phyloP scores from a whole-genome alignment of 2,113 vertebrate genomes.

The Muntiacus reevesi region DNA sequence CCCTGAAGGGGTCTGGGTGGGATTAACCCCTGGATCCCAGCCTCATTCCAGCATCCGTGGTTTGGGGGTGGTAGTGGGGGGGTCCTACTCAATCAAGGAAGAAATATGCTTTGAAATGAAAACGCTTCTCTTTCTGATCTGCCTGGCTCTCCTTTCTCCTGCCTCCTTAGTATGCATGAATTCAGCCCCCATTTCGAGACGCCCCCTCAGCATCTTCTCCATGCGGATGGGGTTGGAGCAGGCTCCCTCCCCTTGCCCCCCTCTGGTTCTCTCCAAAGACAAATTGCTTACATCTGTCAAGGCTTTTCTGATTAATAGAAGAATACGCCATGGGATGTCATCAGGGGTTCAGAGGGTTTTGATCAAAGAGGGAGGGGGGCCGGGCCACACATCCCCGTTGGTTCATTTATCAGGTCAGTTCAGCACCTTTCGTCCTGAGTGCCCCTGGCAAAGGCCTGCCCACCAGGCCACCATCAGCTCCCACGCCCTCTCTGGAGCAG shows the following conservation, averaged over 20 bases:
- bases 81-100: conserved; percentile 63
- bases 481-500: rapidly evolving
- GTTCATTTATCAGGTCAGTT: conserved; percentile 58
- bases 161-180: conserved; percentile 74
- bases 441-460: neutral
- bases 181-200: conserved; percentile 54
- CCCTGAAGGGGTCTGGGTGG: conserved; percentile 53
- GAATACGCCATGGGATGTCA: conserved; percentile 70
- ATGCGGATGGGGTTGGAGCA: neutral
- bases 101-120: conserved; percentile 78
- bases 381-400: conserved; percentile 56
- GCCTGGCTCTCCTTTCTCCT: conserved; percentile 40
- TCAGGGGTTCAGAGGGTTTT: conserved; percentile 69
- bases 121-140: conserved; percentile 68
- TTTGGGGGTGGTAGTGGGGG: conserved; percentile 36
- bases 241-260: neutral
- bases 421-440: conserved; percentile 36
- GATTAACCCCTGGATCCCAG: conserved; percentile 66
- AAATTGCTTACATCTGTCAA: conserved; percentile 73
- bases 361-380: conserved; percentile 50
- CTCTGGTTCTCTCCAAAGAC: conserved; percentile 46
- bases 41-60: conserved; percentile 49
- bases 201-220: conserved; percentile 51
- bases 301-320: conserved; percentile 73
- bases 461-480: neutral